Evolutionary conservation across 2,113 vertebrate genomes (phyloP), one percentile per base, ranked within the genome.

Genomic region (Hassar affinis): DNA sequence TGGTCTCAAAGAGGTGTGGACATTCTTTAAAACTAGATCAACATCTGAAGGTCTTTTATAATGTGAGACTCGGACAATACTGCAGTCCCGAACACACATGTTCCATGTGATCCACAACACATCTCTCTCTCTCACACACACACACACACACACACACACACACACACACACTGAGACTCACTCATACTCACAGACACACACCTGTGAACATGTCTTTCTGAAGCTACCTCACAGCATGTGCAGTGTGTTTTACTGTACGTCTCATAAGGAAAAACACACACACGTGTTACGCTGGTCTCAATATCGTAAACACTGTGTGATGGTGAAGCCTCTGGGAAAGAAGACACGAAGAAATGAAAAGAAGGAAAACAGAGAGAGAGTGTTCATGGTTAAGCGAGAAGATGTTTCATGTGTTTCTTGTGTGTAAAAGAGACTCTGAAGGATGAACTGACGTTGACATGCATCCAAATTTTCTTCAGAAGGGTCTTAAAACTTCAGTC

Each of bases 11-110:
- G 89, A 85, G 86, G 87, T 87, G 88, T 90, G 87, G 85, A 90
- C 92, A 92, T 93, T 93, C 91, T 93, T 93, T 90, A 91, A 91
- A 91, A 93, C 90, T 88, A 81, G 85, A 88, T 92, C 87, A 92
- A 90, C 91, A 91, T 93, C 91, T 93, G 91, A 92, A 84, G 83
- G 59, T 86, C 80, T 91, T 91, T 92, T 90, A 89, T 83, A 86
- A 84, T 49, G 88, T 77, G 78, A 81, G 78, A 88, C 88, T 90
- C 81, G 87, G 85, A 88, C 88, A 88, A 81, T 77, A 83, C 69
- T 56, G 84, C 2, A 15, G 81, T 83, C 87, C 82, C 81, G 79
- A 82, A 82, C 62, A 59, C 89, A 93, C 89, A 93, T 90, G 88
- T 87, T 89, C 68, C 69, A 57, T 74, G 5, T 54, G 57, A 69